Percentiles rank a stretch among this genome's conserved stretches.
Conservation (phyloP, 2,113 vertebrate genomes). For the Hyaena hyaena region DNA sequence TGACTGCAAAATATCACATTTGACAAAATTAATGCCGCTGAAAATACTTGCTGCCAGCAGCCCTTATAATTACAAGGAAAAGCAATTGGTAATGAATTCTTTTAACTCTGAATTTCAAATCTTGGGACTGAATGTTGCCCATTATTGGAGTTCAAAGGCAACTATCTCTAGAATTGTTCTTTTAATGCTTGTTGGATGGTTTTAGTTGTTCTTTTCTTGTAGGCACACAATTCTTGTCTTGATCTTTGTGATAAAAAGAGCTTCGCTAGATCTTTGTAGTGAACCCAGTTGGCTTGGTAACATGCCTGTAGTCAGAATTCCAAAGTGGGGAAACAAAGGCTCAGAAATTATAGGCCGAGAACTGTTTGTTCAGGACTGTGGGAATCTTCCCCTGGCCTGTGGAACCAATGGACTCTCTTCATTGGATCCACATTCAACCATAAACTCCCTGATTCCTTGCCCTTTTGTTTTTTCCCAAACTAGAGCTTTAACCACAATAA, state of each 20-base stretch:
- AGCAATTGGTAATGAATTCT: conserved; percentile 85
- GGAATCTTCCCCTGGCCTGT: conserved; percentile 84
- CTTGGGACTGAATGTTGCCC: conserved; percentile 84
- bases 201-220: conserved; percentile 91
- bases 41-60: conserved; percentile 81
- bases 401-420: conserved; percentile 82
- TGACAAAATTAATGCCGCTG: conserved; percentile 81
- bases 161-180: conserved; percentile 90
- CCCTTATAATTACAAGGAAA: conserved; percentile 83
- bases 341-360: conserved; percentile 87
- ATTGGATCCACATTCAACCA: conserved; percentile 84
- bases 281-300: conserved; percentile 89
- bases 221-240: conserved; percentile 89
- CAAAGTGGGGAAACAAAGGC: conserved; percentile 87
- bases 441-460: conserved; percentile 70
- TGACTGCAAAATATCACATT: conserved; percentile 82
- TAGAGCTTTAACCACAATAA: conserved; percentile 76
- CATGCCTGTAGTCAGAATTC: conserved; percentile 87
- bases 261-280: conserved; percentile 87
- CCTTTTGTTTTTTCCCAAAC: conserved; percentile 83
- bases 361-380: conserved; percentile 88
- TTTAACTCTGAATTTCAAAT: conserved; percentile 86
- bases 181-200: conserved; percentile 88
- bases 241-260: conserved; percentile 89
- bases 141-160: conserved; percentile 89